Evolutionary conservation across 2,113 vertebrate genomes (phyloP).

Genomic region (Ciconia stormi): DNA sequence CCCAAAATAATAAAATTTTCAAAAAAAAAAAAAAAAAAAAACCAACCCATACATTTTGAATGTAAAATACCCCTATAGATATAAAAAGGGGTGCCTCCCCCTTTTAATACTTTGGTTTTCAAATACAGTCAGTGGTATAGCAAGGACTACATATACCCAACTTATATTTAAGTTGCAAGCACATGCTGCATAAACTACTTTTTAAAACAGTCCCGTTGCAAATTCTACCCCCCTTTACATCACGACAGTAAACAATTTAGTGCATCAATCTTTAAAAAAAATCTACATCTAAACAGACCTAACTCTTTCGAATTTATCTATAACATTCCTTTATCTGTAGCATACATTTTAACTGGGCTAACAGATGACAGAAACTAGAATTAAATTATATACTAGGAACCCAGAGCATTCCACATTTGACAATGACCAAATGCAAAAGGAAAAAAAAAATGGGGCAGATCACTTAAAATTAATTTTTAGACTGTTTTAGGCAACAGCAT

Average conservation of each 20-base stretch:
- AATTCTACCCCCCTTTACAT: slow-evolving; percentile 84
- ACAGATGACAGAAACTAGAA: slow-evolving; percentile 88
- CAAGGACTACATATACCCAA: slow-evolving; percentile 88
- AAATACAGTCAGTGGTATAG: slow-evolving; percentile 90
- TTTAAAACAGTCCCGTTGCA: slow-evolving; percentile 85
- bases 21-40: slow-evolving; percentile 25
- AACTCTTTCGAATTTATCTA: slow-evolving; percentile 83
- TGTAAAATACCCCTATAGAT: slow-evolving; percentile 84
- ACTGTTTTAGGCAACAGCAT: slow-evolving; percentile 86
- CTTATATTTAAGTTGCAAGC: slow-evolving; percentile 88
- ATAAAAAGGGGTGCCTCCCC: slow-evolving; percentile 79
- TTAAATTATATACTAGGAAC: slow-evolving; percentile 89
- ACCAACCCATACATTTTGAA: slow-evolving; percentile 79
- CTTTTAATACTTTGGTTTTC: slow-evolving; percentile 89
- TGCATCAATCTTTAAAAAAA: slow-evolving; percentile 83
- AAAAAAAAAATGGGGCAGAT: slow-evolving; percentile 71
- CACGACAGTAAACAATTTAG: slow-evolving; percentile 87
- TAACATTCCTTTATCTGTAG: slow-evolving; percentile 85
- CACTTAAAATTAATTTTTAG: slow-evolving; percentile 82
- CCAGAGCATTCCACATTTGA: slow-evolving; percentile 85
- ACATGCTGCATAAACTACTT: slow-evolving; percentile 92
- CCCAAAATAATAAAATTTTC: no score
- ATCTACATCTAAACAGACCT: slow-evolving; percentile 84
- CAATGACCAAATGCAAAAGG: slow-evolving; percentile 86
- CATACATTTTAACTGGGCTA: slow-evolving; percentile 84